Conservation (phyloP, 2,113 vertebrate species). For the Alethe diademata region DNA sequence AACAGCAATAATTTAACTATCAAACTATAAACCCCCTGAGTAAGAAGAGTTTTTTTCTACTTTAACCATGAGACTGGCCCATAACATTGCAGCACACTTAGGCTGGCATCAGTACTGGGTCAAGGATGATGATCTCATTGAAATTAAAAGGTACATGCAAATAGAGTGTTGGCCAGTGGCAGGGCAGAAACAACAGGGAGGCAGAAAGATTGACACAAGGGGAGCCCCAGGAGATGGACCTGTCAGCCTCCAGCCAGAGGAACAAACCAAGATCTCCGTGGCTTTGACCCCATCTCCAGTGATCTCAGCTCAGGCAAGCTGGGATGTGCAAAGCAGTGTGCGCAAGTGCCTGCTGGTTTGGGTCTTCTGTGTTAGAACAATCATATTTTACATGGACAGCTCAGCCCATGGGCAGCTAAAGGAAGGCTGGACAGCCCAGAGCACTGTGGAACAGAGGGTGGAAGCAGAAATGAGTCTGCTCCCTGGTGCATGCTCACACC, state of each 20-base stretch:
- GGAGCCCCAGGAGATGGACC: not conserved
- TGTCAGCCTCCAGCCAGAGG: not conserved
- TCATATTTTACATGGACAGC: not conserved
- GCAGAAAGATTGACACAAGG: not conserved
- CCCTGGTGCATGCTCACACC: no score
- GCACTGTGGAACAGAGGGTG: not conserved
- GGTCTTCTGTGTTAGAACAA: not conserved
- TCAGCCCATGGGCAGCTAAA: not conserved
- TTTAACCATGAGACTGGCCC: not conserved
- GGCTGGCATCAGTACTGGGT: not conserved
- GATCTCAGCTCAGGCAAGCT: not conserved
- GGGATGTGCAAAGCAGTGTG: not conserved
- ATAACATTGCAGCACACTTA: not conserved
- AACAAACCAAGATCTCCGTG: not conserved
- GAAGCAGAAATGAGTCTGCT: not conserved
- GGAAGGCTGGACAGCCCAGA: not conserved
- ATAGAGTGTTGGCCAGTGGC: not conserved
- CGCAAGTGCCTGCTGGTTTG: not conserved
- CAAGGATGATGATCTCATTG: not conserved
- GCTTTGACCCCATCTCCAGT: not conserved
- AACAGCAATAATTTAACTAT: not conserved
- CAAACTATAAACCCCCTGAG: not conserved
- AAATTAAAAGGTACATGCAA: not conserved
- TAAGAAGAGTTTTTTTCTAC: not conserved
- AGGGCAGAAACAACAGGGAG: not conserved